A percentile compares a stretch with the other conserved stretches of the same genome.
phyloP scores from a whole-genome alignment of 2,113 vertebrate species.

The Odobenus rosmarus region DNA sequence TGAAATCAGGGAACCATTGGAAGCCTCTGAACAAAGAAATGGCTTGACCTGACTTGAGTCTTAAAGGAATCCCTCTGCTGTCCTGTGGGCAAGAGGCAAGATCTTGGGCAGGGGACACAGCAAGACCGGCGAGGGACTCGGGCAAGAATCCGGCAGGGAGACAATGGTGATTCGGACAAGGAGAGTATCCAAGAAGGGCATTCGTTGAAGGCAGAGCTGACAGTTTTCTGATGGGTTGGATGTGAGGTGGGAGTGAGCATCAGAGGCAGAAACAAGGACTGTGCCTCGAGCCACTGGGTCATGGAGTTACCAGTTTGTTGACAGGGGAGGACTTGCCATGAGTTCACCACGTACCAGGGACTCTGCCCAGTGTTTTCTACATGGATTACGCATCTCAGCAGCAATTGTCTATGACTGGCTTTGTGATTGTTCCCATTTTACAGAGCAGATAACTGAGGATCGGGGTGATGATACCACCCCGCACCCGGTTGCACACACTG shows the following conservation, averaged over 20 bases:
- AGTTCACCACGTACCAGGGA: fast-evolving
- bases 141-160: too few relatives aligned
- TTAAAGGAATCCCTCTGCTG: not conserved
- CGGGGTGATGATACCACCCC: not conserved
- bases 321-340: not conserved
- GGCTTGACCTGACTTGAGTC: not conserved
- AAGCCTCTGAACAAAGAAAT: not conserved
- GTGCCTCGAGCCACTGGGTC: fast-evolving
- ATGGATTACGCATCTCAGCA: too few relatives aligned
- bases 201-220: fast-evolving
- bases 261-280: not conserved
- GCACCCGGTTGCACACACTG: not conserved
- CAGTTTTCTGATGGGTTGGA: fast-evolving
- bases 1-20: fast-evolving
- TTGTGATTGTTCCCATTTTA: not conserved
- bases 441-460: not conserved
- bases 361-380: not conserved
- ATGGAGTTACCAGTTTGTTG: not conserved
- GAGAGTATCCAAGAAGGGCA: fast-evolving
- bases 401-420: fast-evolving
- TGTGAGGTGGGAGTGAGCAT: fast-evolving
- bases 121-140: not conserved
- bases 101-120: not conserved
- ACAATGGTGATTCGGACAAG: too few relatives aligned
- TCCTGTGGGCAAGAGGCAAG: not conserved